phyloP scores from a whole-genome alignment of 1,140 invertebrate genomes.

The Drosophila setifemur region DNA sequence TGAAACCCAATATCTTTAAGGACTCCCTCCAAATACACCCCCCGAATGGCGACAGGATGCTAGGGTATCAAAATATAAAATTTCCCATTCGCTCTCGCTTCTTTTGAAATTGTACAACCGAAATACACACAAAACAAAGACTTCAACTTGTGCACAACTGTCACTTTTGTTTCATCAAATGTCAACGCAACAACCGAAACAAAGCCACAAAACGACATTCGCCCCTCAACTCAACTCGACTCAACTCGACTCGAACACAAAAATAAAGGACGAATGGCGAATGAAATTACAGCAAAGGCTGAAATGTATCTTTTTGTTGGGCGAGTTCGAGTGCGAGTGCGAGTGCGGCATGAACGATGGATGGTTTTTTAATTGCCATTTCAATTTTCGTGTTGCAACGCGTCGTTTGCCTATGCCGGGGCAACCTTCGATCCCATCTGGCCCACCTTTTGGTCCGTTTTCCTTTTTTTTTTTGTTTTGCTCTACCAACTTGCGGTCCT shows the following conservation, averaged over 20 bases:
- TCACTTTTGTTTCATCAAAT: constrained; percentile 81
- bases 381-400: constrained; percentile 76
- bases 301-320: constrained; percentile 28
- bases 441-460: constrained; percentile 1
- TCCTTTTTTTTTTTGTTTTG: neutral
- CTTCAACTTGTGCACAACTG: constrained; percentile 77
- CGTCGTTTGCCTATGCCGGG: constrained; percentile 41
- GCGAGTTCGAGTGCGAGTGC: constrained; percentile 29
- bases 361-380: constrained; percentile 80
- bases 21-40: neutral
- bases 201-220: constrained; percentile 75
- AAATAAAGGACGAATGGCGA: constrained; percentile 64
- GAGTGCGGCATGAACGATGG: constrained; percentile 68
- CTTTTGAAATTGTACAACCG: constrained; percentile 57
- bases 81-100: constrained; percentile 50
- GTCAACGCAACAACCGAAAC: constrained; percentile 80
- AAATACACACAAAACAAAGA: constrained; percentile 71
- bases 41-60: neutral
- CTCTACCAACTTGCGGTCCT: neutral
- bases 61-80: constrained; percentile 55
- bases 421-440: constrained; percentile 27
- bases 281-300: constrained; percentile 71
- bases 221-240: constrained; percentile 17
- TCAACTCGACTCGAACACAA: neutral
- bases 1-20: too few relatives aligned